These are phyloP conservation scores for Liasis olivaceus DNA, from an alignment of 2,797 vertebrate species.

Conservation along the genomic window DNA sequence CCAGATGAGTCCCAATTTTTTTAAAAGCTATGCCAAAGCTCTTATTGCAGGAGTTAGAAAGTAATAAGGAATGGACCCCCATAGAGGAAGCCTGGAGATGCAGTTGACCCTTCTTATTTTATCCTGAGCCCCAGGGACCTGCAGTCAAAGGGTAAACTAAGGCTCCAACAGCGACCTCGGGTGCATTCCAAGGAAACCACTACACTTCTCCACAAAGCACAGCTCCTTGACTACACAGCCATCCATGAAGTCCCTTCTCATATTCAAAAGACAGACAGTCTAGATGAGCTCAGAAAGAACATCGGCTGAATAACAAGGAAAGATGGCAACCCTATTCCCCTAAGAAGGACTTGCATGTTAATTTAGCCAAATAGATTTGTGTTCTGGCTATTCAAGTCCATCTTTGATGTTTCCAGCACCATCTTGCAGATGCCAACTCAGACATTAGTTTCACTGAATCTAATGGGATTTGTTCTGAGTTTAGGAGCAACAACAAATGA, in stretches of 20 bases:
- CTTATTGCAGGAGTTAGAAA: not conserved
- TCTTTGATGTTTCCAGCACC: not conserved
- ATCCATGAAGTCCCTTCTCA: not conserved
- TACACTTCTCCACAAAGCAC: not conserved
- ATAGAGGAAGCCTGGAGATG: not conserved
- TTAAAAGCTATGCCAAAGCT: slow-evolving; percentile 24
- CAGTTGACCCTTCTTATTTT: not conserved
- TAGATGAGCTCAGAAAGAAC: not conserved
- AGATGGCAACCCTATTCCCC: not conserved
- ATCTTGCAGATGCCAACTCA: not conserved
- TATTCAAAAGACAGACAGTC: not conserved
- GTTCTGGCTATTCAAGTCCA: not conserved
- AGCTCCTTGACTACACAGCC: not conserved
- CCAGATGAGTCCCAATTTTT: not conserved
- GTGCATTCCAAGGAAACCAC: not conserved
- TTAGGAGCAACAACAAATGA: not conserved
- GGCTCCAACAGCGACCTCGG: not conserved
- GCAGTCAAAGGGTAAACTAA: not conserved
- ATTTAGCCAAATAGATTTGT: not conserved
- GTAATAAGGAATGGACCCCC: not conserved
- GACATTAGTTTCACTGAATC: not conserved
- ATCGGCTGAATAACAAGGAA: not conserved
- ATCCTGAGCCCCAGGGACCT: not conserved
- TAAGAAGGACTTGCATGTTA: not conserved
- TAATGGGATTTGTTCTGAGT: not conserved